phyloP scores from a whole-genome alignment of 1,140 invertebrate genomes.

The Brachionus sp. region DNA sequence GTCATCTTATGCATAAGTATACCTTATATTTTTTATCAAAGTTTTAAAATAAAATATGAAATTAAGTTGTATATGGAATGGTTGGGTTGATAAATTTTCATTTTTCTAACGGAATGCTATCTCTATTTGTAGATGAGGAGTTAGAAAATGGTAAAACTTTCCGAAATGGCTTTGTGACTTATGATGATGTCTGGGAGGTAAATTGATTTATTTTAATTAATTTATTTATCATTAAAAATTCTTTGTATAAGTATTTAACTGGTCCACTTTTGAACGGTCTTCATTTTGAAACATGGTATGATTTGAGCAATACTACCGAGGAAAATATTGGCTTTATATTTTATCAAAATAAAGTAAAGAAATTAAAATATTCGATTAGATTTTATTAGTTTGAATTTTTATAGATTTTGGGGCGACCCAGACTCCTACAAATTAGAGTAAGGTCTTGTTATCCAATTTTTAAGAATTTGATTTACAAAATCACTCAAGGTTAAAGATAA shows the following conservation, averaged over 20 bases:
- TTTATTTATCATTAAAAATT: background rate
- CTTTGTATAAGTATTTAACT: constrained; percentile 62
- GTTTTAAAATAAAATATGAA: background rate
- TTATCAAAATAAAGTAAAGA: constrained; percentile 64
- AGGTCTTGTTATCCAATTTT: constrained; percentile 15
- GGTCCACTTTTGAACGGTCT: constrained; percentile 63
- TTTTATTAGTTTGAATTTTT: background rate
- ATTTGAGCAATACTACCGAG: constrained; percentile 54
- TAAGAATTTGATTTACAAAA: too few relatives aligned
- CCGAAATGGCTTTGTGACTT: constrained; percentile 62
- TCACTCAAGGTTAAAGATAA: constrained; percentile 23
- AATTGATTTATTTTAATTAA: background rate
- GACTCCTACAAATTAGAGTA: constrained; percentile 64
- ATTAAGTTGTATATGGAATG: constrained; percentile 65
- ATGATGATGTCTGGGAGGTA: constrained; percentile 66
- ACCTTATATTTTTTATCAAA: background rate
- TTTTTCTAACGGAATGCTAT: constrained; percentile 65
- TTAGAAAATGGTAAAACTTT: constrained; percentile 52
- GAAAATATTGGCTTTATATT: constrained; percentile 63
- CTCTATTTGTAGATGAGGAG: constrained; percentile 62
- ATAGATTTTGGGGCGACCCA: constrained; percentile 65
- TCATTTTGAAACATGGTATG: constrained; percentile 65
- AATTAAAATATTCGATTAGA: background rate
- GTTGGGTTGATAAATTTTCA: constrained; percentile 65
- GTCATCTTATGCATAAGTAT: constrained; percentile 59